phyloP scores from a whole-genome alignment of 1,140 invertebrate genomes.

The Solen grandis region DNA sequence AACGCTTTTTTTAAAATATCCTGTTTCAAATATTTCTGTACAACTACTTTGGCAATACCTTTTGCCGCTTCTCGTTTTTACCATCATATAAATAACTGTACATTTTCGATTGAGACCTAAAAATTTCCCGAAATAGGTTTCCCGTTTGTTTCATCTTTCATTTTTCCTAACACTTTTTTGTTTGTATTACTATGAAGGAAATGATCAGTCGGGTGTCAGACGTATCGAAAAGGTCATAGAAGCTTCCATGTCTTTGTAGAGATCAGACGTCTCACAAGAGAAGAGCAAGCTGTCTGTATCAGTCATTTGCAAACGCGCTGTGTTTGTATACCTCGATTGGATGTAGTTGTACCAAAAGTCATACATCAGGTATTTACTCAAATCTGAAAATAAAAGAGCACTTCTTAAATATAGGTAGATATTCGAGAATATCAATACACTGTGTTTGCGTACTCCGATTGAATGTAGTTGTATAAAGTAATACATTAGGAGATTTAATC shows the following conservation, averaged over 20 bases:
- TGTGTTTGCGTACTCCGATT: too few species aligned
- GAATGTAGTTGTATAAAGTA: too few species aligned
- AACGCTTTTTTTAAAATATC: slow-evolving; percentile 20
- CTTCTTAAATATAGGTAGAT: too few species aligned
- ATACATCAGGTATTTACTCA: slow-evolving; percentile 63
- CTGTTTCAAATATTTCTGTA: slow-evolving; percentile 2
- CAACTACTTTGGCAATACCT: slow-evolving; percentile 21
- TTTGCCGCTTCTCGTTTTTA: slow-evolving; percentile 64
- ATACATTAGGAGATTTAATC: too few species aligned
- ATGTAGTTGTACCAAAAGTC: slow-evolving; percentile 65
- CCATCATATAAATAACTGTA: slow-evolving; percentile 19
- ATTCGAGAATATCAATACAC: too few species aligned
- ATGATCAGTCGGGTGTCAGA: slow-evolving; percentile 51
- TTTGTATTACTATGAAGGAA: slow-evolving; percentile 66
- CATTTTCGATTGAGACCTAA: slow-evolving; percentile 17
- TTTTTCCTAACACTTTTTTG: slow-evolving; percentile 81
- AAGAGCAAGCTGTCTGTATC: slow-evolving; percentile 81
- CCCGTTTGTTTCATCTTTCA: slow-evolving; percentile 82
- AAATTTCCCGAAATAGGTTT: slow-evolving; percentile 28
- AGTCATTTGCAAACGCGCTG: slow-evolving; percentile 69
- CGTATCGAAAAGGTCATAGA: slow-evolving; percentile 45
- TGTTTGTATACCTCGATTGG: slow-evolving; percentile 64
- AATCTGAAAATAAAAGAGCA: slow-evolving; percentile 4
- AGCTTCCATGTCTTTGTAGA: slow-evolving; percentile 77
- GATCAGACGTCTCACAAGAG: slow-evolving; percentile 75